phyloP scores from a whole-genome alignment of 2,797 vertebrate species.

The Mycteria americana region DNA sequence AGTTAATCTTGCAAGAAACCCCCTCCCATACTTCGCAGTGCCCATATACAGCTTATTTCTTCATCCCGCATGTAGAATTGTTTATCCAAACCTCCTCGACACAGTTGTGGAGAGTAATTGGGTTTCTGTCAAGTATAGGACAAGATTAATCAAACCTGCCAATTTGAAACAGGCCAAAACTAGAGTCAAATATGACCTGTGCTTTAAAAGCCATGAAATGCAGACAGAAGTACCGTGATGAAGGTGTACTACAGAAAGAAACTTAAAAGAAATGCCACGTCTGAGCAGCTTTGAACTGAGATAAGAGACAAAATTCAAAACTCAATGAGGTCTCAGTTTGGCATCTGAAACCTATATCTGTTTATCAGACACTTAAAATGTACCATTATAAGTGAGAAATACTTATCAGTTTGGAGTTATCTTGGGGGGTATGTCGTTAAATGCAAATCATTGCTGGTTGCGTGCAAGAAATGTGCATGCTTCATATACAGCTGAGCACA shows the following conservation, averaged over 20 bases:
- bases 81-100: background rate
- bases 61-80: background rate
- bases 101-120: background rate
- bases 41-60: background rate
- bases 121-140: slow-evolving; percentile 1
- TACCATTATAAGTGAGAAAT: background rate
- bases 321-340: background rate
- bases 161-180: background rate
- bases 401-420: background rate
- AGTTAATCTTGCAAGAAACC: background rate
- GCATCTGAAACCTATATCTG: background rate
- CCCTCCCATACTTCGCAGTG: background rate
- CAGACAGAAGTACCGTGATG: background rate
- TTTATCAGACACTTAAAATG: background rate
- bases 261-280: background rate
- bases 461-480: background rate
- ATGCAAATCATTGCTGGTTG: background rate
- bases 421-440: background rate
- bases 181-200: background rate
- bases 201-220: background rate
- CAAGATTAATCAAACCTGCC: slow-evolving; percentile 25
- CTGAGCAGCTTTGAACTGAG: slow-evolving; percentile 18
- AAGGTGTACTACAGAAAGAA: background rate
- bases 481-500: accelerated
- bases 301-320: background rate